These are phyloP conservation scores for Chionis minor DNA, from an alignment of 2,113 vertebrate genomes.

Conservation along the genomic window DNA sequence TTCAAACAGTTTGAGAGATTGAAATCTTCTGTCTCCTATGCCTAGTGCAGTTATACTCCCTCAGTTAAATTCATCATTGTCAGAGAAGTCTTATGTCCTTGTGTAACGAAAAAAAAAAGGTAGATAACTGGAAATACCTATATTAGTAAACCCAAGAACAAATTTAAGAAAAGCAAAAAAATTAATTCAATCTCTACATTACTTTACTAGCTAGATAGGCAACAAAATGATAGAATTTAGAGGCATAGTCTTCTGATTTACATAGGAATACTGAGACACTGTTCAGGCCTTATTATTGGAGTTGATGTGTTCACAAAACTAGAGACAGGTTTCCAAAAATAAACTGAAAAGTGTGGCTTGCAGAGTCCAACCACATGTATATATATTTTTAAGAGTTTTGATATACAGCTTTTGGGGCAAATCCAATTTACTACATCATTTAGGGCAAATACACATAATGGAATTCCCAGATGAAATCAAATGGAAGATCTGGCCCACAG, in stretches of 20 bases:
- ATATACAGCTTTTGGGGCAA: neutral
- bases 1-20: neutral
- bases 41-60: neutral
- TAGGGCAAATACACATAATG: neutral
- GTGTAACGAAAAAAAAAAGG: neutral
- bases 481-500: neutral
- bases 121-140: neutral
- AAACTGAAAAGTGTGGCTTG: neutral
- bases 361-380: neutral
- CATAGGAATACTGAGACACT: neutral
- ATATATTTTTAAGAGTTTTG: neutral
- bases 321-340: neutral
- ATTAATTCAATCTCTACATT: neutral
- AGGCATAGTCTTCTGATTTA: neutral
- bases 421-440: neutral
- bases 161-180: neutral
- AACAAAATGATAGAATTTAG: neutral
- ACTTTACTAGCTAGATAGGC: neutral
- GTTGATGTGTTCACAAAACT: neutral
- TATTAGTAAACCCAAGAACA: neutral
- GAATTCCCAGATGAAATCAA: neutral
- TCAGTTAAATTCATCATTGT: neutral
- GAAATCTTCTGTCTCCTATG: neutral
- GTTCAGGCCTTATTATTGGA: neutral
- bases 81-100: neutral